These are phyloP conservation scores for Masnerella sp. DNA, from an alignment of 2,888 invertebrate species.

Conservation along the genomic window DNA sequence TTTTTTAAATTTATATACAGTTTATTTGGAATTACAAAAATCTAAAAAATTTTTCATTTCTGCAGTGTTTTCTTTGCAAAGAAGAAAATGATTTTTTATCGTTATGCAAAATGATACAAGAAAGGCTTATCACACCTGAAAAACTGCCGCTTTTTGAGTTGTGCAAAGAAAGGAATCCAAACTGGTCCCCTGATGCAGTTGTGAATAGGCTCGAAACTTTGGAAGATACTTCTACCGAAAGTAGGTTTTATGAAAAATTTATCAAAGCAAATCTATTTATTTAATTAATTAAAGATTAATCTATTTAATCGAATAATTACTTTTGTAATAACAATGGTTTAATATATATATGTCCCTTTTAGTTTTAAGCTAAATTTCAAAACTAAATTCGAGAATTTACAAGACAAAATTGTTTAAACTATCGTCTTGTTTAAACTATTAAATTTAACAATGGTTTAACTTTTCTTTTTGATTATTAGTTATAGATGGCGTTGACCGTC, in stretches of 20 bases:
- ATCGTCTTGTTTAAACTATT: no score
- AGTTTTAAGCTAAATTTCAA: no score
- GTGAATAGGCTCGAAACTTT: slow-evolving; percentile 73
- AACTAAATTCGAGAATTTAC: no score
- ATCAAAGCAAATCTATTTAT: no score
- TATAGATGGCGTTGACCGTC: slow-evolving; percentile 82
- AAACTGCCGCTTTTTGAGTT: slow-evolving; percentile 93
- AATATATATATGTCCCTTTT: no score
- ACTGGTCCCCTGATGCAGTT: slow-evolving; percentile 83
- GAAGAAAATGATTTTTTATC: slow-evolving; percentile 89
- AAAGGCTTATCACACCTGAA: slow-evolving; percentile 83
- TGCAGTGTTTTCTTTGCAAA: slow-evolving; percentile 93
- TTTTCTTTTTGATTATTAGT: slow-evolving; percentile 68
- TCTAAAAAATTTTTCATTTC: slow-evolving; percentile 22
- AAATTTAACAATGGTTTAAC: slow-evolving; percentile 26
- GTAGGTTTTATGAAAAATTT: no score
- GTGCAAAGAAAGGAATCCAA: slow-evolving; percentile 85
- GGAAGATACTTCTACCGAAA: slow-evolving; percentile 75
- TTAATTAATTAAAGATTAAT: no score
- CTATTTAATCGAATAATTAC: no score
- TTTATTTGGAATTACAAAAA: background rate
- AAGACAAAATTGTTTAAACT: no score
- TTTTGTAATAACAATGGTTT: no score
- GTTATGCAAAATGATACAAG: slow-evolving; percentile 84
- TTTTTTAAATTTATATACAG: no score